Evolutionary conservation across 2,888 invertebrate species (phyloP).

Genomic region (Drosophila buzzatii): DNA sequence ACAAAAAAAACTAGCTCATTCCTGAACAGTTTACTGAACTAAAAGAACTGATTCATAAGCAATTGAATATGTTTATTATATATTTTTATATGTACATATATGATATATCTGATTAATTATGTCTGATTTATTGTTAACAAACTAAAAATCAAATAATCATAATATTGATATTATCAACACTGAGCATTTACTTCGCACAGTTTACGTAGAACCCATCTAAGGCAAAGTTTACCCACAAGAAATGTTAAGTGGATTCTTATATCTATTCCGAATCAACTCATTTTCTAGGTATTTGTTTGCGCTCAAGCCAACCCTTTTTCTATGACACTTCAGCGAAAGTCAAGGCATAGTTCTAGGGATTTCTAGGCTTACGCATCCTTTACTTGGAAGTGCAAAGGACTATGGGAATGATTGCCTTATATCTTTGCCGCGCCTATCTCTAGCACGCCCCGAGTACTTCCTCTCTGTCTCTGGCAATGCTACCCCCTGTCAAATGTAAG

Average conservation of each 20-base stretch:
- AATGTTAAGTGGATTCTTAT: background rate
- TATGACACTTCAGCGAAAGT: slow-evolving; percentile 14
- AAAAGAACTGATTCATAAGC: background rate
- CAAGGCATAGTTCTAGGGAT: background rate
- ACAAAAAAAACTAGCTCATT: background rate
- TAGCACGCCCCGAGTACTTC: slow-evolving; percentile 61
- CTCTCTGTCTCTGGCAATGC: slow-evolving; percentile 14
- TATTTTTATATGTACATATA: no score
- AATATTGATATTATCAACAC: background rate
- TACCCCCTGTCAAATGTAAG: slow-evolving; percentile 53
- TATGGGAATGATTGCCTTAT: background rate
- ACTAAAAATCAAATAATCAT: background rate
- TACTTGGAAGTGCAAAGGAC: slow-evolving; percentile 27
- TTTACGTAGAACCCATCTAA: slow-evolving; percentile 5
- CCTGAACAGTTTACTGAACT: background rate
- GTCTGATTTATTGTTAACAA: background rate
- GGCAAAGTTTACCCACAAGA: background rate
- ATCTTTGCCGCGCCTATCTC: slow-evolving; percentile 17
- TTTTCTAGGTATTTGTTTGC: slow-evolving; percentile 24
- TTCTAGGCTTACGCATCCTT: slow-evolving; percentile 23
- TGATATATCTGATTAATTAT: no score
- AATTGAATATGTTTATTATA: background rate
- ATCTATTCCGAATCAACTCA: background rate
- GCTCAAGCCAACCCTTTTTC: slow-evolving; percentile 7
- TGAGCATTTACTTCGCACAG: background rate